Percentiles rank a stretch among this genome's conserved stretches.
These are phyloP conservation scores for Chrysemys picta DNA, from an alignment of 2,113 vertebrate genomes.

Conservation along the genomic window DNA sequence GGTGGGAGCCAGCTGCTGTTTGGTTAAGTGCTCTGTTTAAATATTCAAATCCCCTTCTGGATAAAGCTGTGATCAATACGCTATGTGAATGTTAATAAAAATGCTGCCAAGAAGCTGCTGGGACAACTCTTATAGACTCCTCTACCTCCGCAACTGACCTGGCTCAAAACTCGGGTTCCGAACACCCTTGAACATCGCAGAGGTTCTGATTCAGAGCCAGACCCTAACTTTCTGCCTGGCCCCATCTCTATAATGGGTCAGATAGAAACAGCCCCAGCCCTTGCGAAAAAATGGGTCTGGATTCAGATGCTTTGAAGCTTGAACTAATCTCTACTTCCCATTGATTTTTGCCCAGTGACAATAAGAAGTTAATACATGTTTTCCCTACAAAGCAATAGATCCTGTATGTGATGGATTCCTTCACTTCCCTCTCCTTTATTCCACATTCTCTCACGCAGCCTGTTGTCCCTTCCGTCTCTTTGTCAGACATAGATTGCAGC, in stretches of 20 bases:
- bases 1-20: slow-evolving; percentile 63
- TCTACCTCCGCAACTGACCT: neutral
- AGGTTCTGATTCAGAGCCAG: neutral
- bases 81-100: neutral
- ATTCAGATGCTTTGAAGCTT: neutral
- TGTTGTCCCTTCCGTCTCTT: neutral
- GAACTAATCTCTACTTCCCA: neutral
- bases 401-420: neutral
- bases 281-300: neutral
- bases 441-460: neutral
- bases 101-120: neutral
- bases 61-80: slow-evolving; percentile 46
- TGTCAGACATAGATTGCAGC: neutral
- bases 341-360: neutral
- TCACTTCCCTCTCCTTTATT: neutral
- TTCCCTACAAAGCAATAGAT: neutral
- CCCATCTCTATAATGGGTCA: neutral
- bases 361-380: neutral
- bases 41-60: slow-evolving; percentile 44
- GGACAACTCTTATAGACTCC: neutral
- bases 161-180: neutral
- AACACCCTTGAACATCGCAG: neutral
- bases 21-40: slow-evolving; percentile 59
- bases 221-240: neutral
- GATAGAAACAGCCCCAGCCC: neutral